Base-by-base conservation (phyloP, 2,797 vertebrate genomes). In the Pseudochaenichthys georgianus region DNA sequence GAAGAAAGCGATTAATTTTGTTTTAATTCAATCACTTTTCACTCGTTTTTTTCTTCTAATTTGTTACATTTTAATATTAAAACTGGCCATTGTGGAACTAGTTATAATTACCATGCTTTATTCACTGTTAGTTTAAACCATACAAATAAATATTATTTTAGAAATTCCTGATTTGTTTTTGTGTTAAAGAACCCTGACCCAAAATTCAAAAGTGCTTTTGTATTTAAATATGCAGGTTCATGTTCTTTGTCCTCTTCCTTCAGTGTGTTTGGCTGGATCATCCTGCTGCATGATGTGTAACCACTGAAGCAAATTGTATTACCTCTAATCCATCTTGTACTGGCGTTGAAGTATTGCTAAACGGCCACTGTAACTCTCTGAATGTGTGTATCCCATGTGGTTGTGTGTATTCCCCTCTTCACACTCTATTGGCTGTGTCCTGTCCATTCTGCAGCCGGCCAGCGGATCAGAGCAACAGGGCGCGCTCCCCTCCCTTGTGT, bases 401-500 rank as follows among this genome's bases (percentile, higher is more conserved):
- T 38, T 46, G 70, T 64, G 64, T 28, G 50, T 11, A 19, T 12
- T 17, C 23, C 41, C 1, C 60, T 3, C 47, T 53, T 70, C 64
- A 72, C 52, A 57, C 73, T 79, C 45, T 46, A 3, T 50, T 67
- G 51, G 52, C 61, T 61, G 45, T 19, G 66, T 79, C 79, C 74
- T 70, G 59, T 77, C 77, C 55, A 64, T 86, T 87, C 73, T 70
- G 31, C 68, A 68, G 70, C 61, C 81, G 76, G 69, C 59, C 84
- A 38, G 68, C 51, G 78, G 71, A 77, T 67, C 71, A 60, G 73
- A 84, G 77, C 65, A 82, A 52, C 69, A 69, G 67, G 67, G 51
- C 17, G 62, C 74, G 66, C 66, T 53, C 51, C 74, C 65, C 38
- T 78, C 80, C 78, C 74, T 70, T 73, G 81, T 88, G 89, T 79